A percentile compares a stretch with the other conserved stretches of the same genome.
These are phyloP conservation scores for Ardeotis arabs DNA, from an alignment of 2,113 vertebrate species.

Conservation along the genomic window DNA sequence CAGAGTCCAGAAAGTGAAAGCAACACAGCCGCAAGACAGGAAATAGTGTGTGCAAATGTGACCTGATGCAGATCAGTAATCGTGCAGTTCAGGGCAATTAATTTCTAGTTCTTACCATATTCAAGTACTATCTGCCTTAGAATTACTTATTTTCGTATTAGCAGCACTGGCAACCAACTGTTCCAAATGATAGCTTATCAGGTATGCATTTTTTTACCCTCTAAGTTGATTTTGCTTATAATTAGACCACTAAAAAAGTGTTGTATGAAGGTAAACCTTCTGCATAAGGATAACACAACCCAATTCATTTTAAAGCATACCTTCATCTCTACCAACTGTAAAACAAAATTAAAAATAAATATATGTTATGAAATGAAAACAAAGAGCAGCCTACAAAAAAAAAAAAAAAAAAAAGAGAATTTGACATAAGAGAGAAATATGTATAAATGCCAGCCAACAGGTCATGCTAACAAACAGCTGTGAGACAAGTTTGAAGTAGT, in stretches of 20 bases:
- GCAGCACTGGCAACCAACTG: not conserved
- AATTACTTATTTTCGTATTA: constrained; percentile 4
- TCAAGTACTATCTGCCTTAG: not conserved
- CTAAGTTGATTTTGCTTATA: not conserved
- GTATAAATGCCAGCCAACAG: not conserved
- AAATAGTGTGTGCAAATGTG: not conserved
- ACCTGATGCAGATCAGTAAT: constrained; percentile 21
- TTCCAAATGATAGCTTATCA: constrained; percentile 5
- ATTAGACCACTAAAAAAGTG: not conserved
- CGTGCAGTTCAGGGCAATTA: not conserved
- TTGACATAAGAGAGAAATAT: not conserved
- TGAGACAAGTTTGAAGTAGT: not conserved
- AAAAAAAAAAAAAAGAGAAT: not conserved
- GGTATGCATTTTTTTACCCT: not conserved
- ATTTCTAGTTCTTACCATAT: constrained; percentile 29
- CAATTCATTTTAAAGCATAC: not conserved
- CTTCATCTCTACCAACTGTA: not conserved
- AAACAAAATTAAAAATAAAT: not conserved
- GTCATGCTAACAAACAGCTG: not conserved
- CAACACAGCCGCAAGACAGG: not conserved
- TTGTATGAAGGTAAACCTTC: not conserved
- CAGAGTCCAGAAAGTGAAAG: not conserved
- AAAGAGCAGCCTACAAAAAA: not conserved
- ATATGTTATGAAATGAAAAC: not conserved
- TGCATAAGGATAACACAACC: not conserved